Percentiles rank a stretch among this genome's conserved stretches.
Evolutionary conservation across 2,113 vertebrate genomes (phyloP).

Genomic region (Cacatua alba): DNA sequence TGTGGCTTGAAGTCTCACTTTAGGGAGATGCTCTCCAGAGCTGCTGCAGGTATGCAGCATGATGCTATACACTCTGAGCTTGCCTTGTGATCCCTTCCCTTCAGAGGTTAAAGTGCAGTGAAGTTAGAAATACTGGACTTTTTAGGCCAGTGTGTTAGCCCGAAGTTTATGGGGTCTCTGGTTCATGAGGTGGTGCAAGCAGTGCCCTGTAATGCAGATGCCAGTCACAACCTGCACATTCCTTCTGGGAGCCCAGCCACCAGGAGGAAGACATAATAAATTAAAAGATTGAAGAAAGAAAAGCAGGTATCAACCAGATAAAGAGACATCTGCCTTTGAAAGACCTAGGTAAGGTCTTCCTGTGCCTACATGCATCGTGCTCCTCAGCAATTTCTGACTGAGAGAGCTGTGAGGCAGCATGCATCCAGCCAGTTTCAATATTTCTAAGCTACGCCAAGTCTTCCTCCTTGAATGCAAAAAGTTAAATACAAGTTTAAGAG

Average conservation of each 20-base stretch:
- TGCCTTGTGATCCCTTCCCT: background rate
- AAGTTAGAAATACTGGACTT: background rate
- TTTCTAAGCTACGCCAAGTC: background rate
- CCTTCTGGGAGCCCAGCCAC: background rate
- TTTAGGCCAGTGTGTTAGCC: background rate
- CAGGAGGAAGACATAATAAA: background rate
- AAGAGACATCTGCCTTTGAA: background rate
- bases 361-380: rapidly evolving
- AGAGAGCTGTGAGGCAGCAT: background rate
- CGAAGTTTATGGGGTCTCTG: background rate
- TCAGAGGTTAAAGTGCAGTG: background rate
- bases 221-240: background rate
- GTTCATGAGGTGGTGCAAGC: background rate
- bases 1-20: background rate
- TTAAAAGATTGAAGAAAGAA: background rate
- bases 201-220: background rate
- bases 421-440: background rate
- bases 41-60: background rate
- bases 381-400: background rate
- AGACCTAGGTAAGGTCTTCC: background rate
- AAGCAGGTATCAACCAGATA: background rate
- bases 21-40: background rate
- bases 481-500: background rate
- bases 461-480: background rate
- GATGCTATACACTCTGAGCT: background rate